Evolutionary conservation across 2,888 invertebrate species (phyloP), one percentile per base, ranked within the genome.

Genomic region (Shargacucullia verbasci): DNA sequence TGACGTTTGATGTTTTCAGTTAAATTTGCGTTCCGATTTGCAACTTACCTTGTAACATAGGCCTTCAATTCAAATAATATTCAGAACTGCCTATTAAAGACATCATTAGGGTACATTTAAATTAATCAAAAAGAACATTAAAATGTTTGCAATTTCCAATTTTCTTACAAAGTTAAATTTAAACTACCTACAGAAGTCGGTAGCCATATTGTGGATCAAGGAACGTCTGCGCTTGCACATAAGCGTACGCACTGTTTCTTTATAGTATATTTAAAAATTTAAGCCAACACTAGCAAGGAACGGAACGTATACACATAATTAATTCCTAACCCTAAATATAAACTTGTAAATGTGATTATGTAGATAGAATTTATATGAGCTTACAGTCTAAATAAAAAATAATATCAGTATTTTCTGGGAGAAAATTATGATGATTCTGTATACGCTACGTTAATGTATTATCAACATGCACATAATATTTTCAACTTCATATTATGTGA

Each of bases 311-410:
- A n/a, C n/a, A n/a, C n/a, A n/a, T 6, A 40, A 31, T 15, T 38
- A 49, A 59, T 54, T 57, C 57, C 63, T 77, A 78, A 74, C 83
- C 84, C 82, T 81, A 81, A 78, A 76, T 83, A 78, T 80, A 80
- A 80, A 74, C 46, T 70, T 80, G 81, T 81, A 83, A 78, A 82
- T 83, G 82, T 84, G 84, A 80, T 84, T 77, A 73, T 81, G 83
- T 83, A 76, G 75, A 77, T 76, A 75, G 69, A 58, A 68, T 34
- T 59, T 39, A 44, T 54, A 52, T 13, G 47, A 29, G 9, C 41
- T 62, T 48, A 62, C 37, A 59, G 37, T 46, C 46, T 34, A 64
- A 54, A 62, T 46, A 11, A 34, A 29, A 29, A 7, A 35, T 46
- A 63, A 20, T 47, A 58, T 61, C 71, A 59, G 48, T 60, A 76